phyloP scores from a whole-genome alignment of 2,888 invertebrate species.

The Lottia gigantea region DNA sequence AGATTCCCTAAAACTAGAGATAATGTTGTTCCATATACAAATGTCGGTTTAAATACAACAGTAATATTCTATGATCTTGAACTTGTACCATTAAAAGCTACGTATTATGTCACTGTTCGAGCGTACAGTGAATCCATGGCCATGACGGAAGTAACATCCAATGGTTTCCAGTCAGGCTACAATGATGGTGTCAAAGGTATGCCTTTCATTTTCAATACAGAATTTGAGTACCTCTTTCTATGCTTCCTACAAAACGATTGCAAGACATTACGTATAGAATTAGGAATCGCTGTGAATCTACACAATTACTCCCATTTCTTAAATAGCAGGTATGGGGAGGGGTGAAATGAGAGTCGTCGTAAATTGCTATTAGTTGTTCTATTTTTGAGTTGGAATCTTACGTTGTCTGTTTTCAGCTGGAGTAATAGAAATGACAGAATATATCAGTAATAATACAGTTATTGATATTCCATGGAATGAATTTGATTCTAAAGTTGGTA shows the following conservation, averaged over 20 bases:
- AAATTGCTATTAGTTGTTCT: too few relatives aligned
- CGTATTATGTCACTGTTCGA: constrained; percentile 49
- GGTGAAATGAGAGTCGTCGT: too few relatives aligned
- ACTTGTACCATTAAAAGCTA: constrained; percentile 29
- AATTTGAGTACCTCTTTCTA: too few relatives aligned
- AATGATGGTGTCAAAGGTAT: constrained; percentile 37
- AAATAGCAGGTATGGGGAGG: too few relatives aligned
- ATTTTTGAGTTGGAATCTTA: too few relatives aligned
- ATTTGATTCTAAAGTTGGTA: constrained; percentile 13
- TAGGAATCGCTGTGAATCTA: too few relatives aligned
- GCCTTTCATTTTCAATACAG: too few relatives aligned
- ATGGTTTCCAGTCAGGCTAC: constrained; percentile 45
- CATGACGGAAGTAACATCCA: constrained; percentile 40
- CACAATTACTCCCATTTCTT: too few relatives aligned
- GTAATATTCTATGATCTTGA: constrained; percentile 41
- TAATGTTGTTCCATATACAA: constrained; percentile 45
- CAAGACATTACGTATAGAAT: too few relatives aligned
- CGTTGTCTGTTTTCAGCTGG: background rate
- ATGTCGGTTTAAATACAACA: constrained; percentile 41
- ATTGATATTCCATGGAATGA: constrained; percentile 15
- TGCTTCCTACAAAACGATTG: too few relatives aligned
- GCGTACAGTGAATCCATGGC: constrained; percentile 41
- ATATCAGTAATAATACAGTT: background rate
- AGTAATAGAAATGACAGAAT: background rate
- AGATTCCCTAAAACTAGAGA: constrained; percentile 42